Conservation (phyloP, 2,888 invertebrate species). For the Meganola albula region DNA sequence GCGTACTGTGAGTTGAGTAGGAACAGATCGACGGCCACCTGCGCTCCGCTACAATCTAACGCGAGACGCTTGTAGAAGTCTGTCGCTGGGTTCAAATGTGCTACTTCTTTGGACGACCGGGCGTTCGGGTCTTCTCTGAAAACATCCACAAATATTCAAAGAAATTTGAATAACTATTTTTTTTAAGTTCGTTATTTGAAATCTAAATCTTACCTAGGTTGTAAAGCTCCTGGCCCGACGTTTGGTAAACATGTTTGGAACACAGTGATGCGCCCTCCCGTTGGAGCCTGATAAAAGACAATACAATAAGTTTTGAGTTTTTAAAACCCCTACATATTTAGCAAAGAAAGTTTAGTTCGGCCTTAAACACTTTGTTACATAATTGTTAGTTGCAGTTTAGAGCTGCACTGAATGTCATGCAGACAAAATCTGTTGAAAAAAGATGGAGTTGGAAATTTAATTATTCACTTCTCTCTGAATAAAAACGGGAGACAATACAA, state of each 20-base stretch:
- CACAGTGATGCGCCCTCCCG: slow-evolving; percentile 96
- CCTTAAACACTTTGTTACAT: too few relatives aligned
- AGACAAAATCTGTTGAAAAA: too few relatives aligned
- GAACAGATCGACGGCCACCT: slow-evolving; percentile 97
- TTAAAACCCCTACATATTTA: too few relatives aligned
- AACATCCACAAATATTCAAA: too few relatives aligned
- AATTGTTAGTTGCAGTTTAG: too few relatives aligned
- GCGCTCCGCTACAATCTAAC: slow-evolving; percentile 96
- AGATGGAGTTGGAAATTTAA: too few relatives aligned
- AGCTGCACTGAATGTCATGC: too few relatives aligned
- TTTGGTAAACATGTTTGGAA: slow-evolving; percentile 94
- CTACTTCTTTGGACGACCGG: slow-evolving; percentile 87
- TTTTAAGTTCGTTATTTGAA: background rate
- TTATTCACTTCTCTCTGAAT: too few relatives aligned
- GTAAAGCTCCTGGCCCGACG: slow-evolving; percentile 91
- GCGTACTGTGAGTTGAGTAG: slow-evolving; percentile 94
- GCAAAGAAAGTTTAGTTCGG: too few relatives aligned
- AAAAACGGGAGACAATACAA: too few relatives aligned
- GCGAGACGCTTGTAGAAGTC: slow-evolving; percentile 97
- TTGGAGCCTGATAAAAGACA: slow-evolving; percentile 80
- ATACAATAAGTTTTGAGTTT: too few relatives aligned
- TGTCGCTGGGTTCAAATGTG: slow-evolving; percentile 94
- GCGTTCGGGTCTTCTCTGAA: slow-evolving; percentile 90
- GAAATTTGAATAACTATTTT: background rate
- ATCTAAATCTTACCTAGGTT: slow-evolving; percentile 72